Evolutionary conservation across 2,888 invertebrate species (phyloP).

Genomic region (Cheilosia vulpina): DNA sequence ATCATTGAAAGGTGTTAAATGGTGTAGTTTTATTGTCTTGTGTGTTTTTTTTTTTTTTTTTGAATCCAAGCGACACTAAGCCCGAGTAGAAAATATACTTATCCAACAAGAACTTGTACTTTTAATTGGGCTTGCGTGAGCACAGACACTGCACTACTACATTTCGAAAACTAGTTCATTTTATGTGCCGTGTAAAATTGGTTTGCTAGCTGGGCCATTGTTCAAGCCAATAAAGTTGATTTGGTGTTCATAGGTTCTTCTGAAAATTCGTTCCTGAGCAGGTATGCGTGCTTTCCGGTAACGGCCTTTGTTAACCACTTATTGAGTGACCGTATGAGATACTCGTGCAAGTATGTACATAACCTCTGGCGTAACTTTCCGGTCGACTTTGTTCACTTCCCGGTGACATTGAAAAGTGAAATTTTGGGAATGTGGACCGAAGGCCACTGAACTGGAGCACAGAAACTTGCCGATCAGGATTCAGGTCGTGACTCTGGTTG

Average conservation of each 20-base stretch:
- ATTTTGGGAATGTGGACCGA: conserved; percentile 8
- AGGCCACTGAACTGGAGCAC: conserved; percentile 14
- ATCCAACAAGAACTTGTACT: conserved; percentile 44
- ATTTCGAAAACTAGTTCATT: conserved; percentile 27
- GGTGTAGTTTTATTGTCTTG: conserved; percentile 28
- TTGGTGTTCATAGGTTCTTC: conserved; percentile 5
- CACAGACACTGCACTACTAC: background rate
- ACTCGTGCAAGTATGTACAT: background rate
- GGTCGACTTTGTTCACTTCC: conserved; percentile 25
- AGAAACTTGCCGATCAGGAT: conserved; percentile 9
- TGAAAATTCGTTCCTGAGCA: conserved; percentile 3
- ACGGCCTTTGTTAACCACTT: background rate
- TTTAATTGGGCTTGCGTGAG: conserved; percentile 28
- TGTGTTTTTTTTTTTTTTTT: background rate
- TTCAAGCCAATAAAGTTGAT: conserved; percentile 15
- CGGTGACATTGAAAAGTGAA: conserved; percentile 44
- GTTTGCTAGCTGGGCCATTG: conserved; percentile 1
- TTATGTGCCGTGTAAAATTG: conserved; percentile 5
- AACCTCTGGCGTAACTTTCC: conserved; percentile 4
- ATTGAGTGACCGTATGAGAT: background rate
- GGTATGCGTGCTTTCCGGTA: background rate
- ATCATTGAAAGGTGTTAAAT: conserved; percentile 56
- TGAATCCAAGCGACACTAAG: conserved; percentile 39
- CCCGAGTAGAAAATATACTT: conserved; percentile 13
- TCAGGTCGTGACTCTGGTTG: background rate